Evolutionary conservation across 2,888 invertebrate genomes (phyloP).

Genomic region (Oligia latruncula): DNA sequence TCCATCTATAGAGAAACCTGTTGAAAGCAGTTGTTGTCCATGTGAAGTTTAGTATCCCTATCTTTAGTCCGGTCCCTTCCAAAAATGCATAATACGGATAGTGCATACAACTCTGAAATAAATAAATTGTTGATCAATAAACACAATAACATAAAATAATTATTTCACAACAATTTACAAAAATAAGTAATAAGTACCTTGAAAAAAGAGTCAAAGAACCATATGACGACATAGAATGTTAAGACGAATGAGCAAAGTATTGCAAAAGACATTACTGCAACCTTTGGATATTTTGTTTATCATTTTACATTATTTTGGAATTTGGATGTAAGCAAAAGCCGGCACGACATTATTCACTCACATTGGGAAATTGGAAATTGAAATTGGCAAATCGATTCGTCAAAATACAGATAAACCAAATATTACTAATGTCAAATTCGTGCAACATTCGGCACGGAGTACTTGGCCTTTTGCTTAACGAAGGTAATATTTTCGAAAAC

Average conservation of each 20-base stretch:
- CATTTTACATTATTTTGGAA: constrained; percentile 41
- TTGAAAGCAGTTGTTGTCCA: constrained; percentile 96
- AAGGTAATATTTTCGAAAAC: neutral
- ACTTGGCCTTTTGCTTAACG: constrained; percentile 17
- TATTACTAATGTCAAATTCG: constrained; percentile 21
- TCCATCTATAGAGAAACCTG: constrained; percentile 93
- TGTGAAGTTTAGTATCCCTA: constrained; percentile 93
- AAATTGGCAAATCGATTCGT: constrained; percentile 38
- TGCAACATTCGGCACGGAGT: neutral
- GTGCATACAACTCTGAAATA: constrained; percentile 94
- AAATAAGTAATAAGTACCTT: constrained; percentile 89
- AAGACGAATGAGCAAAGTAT: constrained; percentile 91
- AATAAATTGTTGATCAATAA: constrained; percentile 35
- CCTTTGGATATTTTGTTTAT: constrained; percentile 15
- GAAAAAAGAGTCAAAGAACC: constrained; percentile 95
- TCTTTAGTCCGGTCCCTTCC: constrained; percentile 93
- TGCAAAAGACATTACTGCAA: constrained; percentile 91
- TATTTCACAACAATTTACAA: constrained; percentile 36
- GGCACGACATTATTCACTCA: constrained; percentile 32
- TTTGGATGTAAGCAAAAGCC: constrained; percentile 42
- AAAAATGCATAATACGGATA: constrained; percentile 95
- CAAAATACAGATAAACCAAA: constrained; percentile 39
- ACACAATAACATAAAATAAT: constrained; percentile 17
- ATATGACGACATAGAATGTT: constrained; percentile 92
- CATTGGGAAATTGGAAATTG: constrained; percentile 3